Evolutionary conservation across 2,113 vertebrate genomes (phyloP), one percentile per base, ranked within the genome.

Genomic region (Phoxinus phoxinus): DNA sequence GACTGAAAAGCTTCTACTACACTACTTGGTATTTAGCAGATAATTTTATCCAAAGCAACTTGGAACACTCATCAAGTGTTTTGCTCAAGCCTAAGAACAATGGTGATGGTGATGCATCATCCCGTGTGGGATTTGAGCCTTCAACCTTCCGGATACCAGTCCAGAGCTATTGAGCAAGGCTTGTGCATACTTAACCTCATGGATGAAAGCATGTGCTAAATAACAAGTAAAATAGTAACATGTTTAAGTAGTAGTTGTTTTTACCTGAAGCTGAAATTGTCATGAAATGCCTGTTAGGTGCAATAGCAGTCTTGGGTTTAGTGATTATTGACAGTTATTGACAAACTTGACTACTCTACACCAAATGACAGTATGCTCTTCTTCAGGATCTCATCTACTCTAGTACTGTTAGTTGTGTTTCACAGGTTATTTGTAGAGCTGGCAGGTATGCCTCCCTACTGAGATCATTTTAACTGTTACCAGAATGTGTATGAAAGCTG

Each of bases 401-500:
- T 80, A 19, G 44, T 46, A 4, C 7, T 59, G 13, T 15, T n/a
- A 65, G 1, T 65, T 81, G 35, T 17, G 19, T 67, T 51, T 81
- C 61, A 12, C 41, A 4, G 3, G 19, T 81, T 81, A 67, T 81
- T 69, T 81, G 48, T 69, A 51, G 46, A 58, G 46, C 61, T 56
- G 12, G 59, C 79, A 81, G 79, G 61, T 65, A 32, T 3, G 61
- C 79, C 44, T 67, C 41, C 61, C 61, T 35, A 48, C 59, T 27
- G 58, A 8, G 44, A 81, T 30, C 19, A 32, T 44, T 32, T 17
- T 67, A 51, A 51, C 79, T 21, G 61, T 65, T 51, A 81, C 19
- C 61, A 69, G 79, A 81, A 81, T 32, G 27, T 51, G 61, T 81
- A 51, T 81, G 61, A 81, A 81, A 69, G 59, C 61, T 80, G 48